A percentile compares a stretch with the other conserved stretches of the same genome.
These are phyloP conservation scores for Catostylus mosaicus DNA, from an alignment of 30 jellyfish, hydroid and myxozoan genomes.

Conservation along the genomic window DNA sequence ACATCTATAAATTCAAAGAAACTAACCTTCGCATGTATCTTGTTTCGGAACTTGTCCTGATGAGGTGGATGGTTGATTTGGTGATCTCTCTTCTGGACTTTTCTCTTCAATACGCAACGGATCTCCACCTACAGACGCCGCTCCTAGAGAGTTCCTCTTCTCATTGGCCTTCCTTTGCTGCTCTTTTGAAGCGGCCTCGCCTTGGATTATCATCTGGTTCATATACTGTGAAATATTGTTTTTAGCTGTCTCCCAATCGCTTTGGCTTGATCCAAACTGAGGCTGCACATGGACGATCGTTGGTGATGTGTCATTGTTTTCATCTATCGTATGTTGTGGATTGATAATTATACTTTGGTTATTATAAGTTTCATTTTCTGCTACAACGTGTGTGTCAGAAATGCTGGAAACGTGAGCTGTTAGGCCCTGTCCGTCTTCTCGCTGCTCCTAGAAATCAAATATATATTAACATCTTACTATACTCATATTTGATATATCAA, in stretches of 20 bases:
- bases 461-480: too few relatives aligned
- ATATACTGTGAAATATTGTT: slow-evolving; percentile 68
- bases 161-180: slow-evolving; percentile 34
- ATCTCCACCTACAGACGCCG: slow-evolving; percentile 1
- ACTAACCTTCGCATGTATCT: slow-evolving; percentile 14
- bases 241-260: slow-evolving; percentile 65
- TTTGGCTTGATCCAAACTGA: slow-evolving; percentile 19
- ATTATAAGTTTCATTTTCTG: slow-evolving; percentile 13
- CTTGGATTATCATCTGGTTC: slow-evolving; percentile 34
- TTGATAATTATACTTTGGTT: not conserved
- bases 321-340: slow-evolving; percentile 4
- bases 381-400: slow-evolving; percentile 7
- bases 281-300: slow-evolving; percentile 36
- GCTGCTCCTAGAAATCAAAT: too few relatives aligned
- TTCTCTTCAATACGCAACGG: not conserved
- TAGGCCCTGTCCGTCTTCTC: too few relatives aligned
- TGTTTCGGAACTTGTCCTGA: not conserved
- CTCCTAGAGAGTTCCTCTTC: slow-evolving; percentile 7
- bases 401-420: too few relatives aligned
- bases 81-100: not conserved
- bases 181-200: slow-evolving; percentile 24
- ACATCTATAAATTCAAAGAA: not conserved
- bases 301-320: slow-evolving; percentile 3
- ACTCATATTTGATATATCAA: too few relatives aligned
- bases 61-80: slow-evolving; percentile 1